A percentile compares a stretch with the other conserved stretches of the same genome.
phyloP scores from a whole-genome alignment of 2,113 vertebrate genomes.

The Larimichthys polyactis region DNA sequence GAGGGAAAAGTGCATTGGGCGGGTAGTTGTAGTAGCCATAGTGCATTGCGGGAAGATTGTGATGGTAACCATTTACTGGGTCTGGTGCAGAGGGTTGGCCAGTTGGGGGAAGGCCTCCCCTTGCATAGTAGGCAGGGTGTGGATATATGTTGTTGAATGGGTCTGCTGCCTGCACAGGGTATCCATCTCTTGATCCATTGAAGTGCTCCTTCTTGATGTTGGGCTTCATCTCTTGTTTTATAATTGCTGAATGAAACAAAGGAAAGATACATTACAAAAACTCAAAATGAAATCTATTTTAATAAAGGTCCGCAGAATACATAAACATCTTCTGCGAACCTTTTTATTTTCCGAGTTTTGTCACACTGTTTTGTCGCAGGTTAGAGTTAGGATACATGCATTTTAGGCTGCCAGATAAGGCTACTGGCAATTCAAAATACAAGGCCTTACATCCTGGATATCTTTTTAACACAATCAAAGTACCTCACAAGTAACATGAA shows the following conservation, averaged over 20 bases:
- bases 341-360: not conserved
- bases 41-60: conserved; percentile 89
- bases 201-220: conserved; percentile 89
- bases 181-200: conserved; percentile 88
- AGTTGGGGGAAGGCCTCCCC: conserved; percentile 88
- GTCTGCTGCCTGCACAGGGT: conserved; percentile 90
- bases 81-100: conserved; percentile 88
- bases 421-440: not conserved
- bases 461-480: conserved; percentile 3
- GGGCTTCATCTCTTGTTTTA: conserved; percentile 91
- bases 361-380: not conserved
- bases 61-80: conserved; percentile 92
- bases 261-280: conserved; percentile 24
- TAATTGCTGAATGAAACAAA: conserved; percentile 72
- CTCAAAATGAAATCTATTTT: not conserved
- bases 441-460: not conserved
- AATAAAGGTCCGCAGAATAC: not conserved
- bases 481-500: not conserved
- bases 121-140: conserved; percentile 96
- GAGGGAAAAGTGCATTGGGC: conserved; percentile 90
- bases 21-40: conserved; percentile 92
- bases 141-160: conserved; percentile 92
- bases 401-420: not conserved
- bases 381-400: not conserved
- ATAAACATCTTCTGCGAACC: not conserved